A percentile compares a stretch with the other conserved stretches of the same genome.
Evolutionary conservation across 2,113 vertebrate genomes (phyloP).

Genomic region (Danio rerio): GRCz12tu NC_133185.1:11848001-11848500

Average conservation of each 20-base stretch:
- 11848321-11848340: too few relatives aligned
- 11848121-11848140: not conserved
- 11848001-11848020: constrained; percentile 58
- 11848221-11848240: not conserved
- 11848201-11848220: not conserved
- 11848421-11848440: too few relatives aligned
- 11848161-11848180: not conserved
- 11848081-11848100: constrained; percentile 38
- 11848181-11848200: not conserved
- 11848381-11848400: too few relatives aligned
- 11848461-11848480: too few relatives aligned
- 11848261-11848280: not conserved
- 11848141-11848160: not conserved
- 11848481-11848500: too few relatives aligned
- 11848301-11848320: not conserved
- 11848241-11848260: not conserved
- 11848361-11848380: too few relatives aligned
- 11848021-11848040: constrained; percentile 60
- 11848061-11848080: constrained; percentile 52
- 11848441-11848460: too few relatives aligned
- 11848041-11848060: constrained; percentile 59
- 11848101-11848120: constrained; percentile 21
- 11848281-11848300: not conserved
- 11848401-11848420: too few relatives aligned
- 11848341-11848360: too few relatives aligned